Percentiles rank a stretch among this genome's conserved stretches.
Conservation (phyloP, 2,797 vertebrate species). For the Chrysolophus pictus region DNA sequence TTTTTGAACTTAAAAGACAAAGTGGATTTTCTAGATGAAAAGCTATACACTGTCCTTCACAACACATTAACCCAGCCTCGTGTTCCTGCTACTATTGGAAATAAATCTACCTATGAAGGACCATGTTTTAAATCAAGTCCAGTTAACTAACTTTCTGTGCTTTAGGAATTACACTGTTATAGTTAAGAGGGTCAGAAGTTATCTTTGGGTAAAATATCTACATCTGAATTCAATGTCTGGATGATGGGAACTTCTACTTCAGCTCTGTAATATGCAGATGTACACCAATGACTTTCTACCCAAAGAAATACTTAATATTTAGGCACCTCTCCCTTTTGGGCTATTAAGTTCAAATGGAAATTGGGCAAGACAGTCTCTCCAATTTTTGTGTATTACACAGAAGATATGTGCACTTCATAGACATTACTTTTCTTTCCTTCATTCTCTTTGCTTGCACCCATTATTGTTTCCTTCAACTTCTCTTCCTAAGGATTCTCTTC, state of each 20-base stretch:
- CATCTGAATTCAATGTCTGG: background rate
- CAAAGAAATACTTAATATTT: background rate
- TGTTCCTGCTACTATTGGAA: background rate
- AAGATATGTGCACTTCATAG: background rate
- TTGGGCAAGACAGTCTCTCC: background rate
- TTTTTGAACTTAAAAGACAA: constrained; percentile 18
- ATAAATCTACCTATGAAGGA: background rate
- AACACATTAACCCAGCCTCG: background rate
- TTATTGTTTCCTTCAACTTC: constrained; percentile 16
- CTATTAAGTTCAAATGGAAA: background rate
- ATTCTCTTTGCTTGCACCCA: background rate
- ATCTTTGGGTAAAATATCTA: background rate
- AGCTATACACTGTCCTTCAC: background rate
- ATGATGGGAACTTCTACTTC: background rate
- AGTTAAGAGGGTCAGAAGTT: background rate
- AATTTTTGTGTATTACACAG: background rate
- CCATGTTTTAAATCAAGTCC: background rate
- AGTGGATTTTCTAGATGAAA: background rate
- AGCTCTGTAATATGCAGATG: fast-evolving
- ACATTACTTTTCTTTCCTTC: background rate
- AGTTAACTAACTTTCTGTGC: background rate
- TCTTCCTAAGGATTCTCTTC: constrained; percentile 42
- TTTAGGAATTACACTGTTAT: background rate
- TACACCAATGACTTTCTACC: background rate
- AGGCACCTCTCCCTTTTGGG: background rate